These are phyloP conservation scores for Isichthys henryi DNA, from an alignment of 2,113 vertebrate genomes.

Conservation along the genomic window DNA sequence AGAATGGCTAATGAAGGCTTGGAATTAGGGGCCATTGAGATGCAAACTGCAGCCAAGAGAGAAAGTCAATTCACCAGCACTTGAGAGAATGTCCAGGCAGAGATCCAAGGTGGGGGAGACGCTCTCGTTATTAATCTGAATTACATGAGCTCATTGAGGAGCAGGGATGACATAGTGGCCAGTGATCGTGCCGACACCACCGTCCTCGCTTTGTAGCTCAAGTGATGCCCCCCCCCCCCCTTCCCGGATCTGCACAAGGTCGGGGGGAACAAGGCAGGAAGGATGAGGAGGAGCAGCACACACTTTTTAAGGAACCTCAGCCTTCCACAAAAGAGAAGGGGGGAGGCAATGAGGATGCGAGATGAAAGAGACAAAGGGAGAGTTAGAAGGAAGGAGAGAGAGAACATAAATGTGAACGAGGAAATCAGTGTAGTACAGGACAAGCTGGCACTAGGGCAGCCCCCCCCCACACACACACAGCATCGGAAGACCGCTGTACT, in stretches of 20 bases:
- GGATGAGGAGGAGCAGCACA: not conserved
- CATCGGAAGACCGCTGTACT: not conserved
- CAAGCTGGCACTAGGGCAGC: not conserved
- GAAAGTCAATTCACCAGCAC: slow-evolving; percentile 21
- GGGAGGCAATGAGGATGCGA: not conserved
- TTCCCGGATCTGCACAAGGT: not conserved
- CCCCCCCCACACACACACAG: not conserved
- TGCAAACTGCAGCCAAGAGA: slow-evolving; percentile 16
- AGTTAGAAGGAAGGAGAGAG: slow-evolving; percentile 24
- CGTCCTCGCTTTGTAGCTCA: not conserved
- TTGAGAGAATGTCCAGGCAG: slow-evolving; percentile 17
- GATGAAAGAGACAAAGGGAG: not conserved
- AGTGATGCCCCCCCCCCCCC: not conserved
- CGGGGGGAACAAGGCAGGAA: not conserved
- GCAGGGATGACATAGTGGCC: slow-evolving; percentile 14
- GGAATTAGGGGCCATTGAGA: slow-evolving; percentile 20
- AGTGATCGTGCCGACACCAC: not conserved
- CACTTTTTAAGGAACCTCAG: not conserved
- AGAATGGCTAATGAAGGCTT: slow-evolving; percentile 12
- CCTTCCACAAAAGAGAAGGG: slow-evolving; percentile 5
- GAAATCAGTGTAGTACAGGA: not conserved
- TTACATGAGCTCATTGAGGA: slow-evolving; percentile 24
- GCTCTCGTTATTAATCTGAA: slow-evolving; percentile 21
- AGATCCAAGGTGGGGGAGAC: slow-evolving; percentile 9
- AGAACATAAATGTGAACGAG: not conserved